Conservation (phyloP, 2,797 vertebrate species). For the Thripadectes ignobilis region DNA sequence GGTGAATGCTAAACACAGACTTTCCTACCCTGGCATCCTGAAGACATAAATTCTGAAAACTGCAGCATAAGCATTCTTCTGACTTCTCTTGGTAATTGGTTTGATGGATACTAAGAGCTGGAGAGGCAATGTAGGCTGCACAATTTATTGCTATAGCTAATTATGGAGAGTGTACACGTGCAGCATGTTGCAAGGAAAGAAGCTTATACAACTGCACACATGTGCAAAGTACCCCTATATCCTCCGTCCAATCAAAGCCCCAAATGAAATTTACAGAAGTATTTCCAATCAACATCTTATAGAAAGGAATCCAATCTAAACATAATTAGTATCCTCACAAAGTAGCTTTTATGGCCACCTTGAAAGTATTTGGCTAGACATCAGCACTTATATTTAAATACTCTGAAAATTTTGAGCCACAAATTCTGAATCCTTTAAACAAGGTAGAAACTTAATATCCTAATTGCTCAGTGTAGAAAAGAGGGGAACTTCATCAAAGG, state of each 20-base stretch:
- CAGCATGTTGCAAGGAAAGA: neutral
- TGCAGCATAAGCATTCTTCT: constrained; percentile 39
- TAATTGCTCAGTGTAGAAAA: neutral
- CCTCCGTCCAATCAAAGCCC: constrained; percentile 34
- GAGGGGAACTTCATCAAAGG: neutral
- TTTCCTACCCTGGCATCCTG: neutral
- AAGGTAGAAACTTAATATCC: neutral
- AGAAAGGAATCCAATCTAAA: constrained; percentile 2
- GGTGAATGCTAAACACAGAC: neutral
- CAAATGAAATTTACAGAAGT: constrained; percentile 53
- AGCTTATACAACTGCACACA: neutral
- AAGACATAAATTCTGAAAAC: constrained; percentile 46
- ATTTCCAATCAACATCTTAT: constrained; percentile 60
- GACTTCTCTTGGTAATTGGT: constrained; percentile 59
- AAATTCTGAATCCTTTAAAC: neutral
- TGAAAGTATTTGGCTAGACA: neutral
- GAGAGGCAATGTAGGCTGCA: constrained; percentile 20
- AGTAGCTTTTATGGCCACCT: neutral
- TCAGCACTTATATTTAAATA: neutral
- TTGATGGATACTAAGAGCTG: constrained; percentile 73
- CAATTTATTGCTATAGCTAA: constrained; percentile 70
- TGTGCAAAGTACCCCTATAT: constrained; percentile 17
- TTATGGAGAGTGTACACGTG: neutral
- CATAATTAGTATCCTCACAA: neutral
- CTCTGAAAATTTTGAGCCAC: neutral